phyloP scores from a whole-genome alignment of 2,113 vertebrate species.

The Aramus guarauna region DNA sequence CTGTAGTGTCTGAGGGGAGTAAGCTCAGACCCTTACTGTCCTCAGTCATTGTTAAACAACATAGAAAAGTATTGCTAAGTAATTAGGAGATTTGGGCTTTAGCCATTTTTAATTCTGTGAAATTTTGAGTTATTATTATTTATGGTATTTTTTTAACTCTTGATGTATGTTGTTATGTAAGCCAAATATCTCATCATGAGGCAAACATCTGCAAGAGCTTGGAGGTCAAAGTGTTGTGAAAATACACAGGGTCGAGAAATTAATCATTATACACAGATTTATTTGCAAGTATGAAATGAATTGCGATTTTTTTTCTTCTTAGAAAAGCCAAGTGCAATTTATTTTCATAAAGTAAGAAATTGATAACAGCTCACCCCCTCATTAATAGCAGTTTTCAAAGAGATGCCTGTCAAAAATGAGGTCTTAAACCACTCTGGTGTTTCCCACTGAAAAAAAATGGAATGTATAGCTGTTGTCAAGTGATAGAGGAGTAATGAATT shows the following conservation, averaged over 20 bases:
- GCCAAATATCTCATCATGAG: background rate
- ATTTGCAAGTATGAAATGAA: background rate
- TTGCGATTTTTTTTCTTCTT: background rate
- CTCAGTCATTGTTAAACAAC: background rate
- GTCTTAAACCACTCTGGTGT: background rate
- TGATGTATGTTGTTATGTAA: background rate
- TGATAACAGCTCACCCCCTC: background rate
- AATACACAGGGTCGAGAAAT: background rate
- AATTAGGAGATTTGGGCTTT: background rate
- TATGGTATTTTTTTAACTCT: background rate
- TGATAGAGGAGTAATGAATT: background rate
- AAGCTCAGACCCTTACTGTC: background rate
- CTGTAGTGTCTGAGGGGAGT: background rate
- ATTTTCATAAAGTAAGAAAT: background rate
- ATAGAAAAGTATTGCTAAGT: background rate
- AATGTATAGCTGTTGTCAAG: background rate
- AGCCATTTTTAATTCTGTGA: background rate
- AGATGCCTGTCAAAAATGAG: background rate
- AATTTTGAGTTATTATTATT: background rate
- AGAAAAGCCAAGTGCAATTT: background rate
- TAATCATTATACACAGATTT: background rate
- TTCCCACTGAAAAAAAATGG: background rate
- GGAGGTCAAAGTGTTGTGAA: background rate
- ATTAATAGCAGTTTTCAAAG: background rate
- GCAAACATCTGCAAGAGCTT: background rate